Conservation (phyloP, 2,797 vertebrate species). For the Peromyscus eremicus region DNA sequence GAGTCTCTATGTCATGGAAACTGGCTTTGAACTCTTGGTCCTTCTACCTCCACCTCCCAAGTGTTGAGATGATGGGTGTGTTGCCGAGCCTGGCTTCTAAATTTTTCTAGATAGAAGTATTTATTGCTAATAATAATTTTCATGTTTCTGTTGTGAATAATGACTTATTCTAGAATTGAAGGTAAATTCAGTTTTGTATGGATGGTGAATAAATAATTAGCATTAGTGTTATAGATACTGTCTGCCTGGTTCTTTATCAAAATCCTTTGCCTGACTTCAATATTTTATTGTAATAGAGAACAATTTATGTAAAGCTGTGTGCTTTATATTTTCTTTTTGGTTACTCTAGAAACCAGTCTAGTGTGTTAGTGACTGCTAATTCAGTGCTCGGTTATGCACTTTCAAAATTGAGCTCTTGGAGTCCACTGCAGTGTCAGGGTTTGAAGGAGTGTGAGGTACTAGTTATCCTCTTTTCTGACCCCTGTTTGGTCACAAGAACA, state of each 20-base stretch:
- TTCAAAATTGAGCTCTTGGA: conserved; percentile 77
- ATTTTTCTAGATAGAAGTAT: background rate
- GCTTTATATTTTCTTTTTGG: conserved; percentile 86
- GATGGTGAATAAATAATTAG: conserved; percentile 26
- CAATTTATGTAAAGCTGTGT: conserved; percentile 87
- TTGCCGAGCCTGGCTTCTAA: background rate
- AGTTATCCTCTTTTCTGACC: background rate
- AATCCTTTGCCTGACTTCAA: conserved; percentile 24
- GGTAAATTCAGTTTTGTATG: background rate
- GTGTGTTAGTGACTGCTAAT: conserved; percentile 83
- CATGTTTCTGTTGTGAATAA: conserved; percentile 14
- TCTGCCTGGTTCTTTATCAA: conserved; percentile 50
- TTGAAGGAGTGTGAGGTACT: background rate
- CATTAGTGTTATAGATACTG: conserved; percentile 29
- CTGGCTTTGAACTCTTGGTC: background rate
- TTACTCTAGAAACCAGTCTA: conserved; percentile 86
- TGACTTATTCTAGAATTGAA: conserved; percentile 41
- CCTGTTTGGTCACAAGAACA: conserved; percentile 22
- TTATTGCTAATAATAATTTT: conserved; percentile 17
- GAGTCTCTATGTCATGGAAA: background rate
- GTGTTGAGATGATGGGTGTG: background rate
- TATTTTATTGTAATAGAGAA: conserved; percentile 87
- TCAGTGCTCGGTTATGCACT: conserved; percentile 82
- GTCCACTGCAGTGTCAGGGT: conserved; percentile 39
- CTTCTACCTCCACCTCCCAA: background rate